Evolutionary conservation across 2,113 vertebrate genomes (phyloP), one percentile per base, ranked within the genome.

Genomic region (Elaphurus davidianus): DNA sequence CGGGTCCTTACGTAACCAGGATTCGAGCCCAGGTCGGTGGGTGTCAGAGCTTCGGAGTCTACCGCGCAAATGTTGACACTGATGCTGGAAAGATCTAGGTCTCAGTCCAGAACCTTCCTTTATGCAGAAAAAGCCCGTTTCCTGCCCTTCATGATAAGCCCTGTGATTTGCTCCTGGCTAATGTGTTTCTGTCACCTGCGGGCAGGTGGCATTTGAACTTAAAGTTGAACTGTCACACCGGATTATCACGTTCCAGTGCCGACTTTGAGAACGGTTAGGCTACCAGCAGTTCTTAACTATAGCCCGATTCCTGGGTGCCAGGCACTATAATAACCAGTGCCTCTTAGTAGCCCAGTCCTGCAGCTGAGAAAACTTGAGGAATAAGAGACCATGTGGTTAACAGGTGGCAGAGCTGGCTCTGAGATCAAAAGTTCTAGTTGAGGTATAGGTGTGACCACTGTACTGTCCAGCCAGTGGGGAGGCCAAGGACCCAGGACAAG

Each of bases 31-130:
- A 19, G 60, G 55, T n/a, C 2, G 2, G 5, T 25, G n/a, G 14
- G 45, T 5, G 55, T 30, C 78, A 14, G 54, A 14, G 13, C 45
- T 50, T 74, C 21, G 1, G 36, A 2, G 5, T n/a, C 6, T 45
- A 27, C 13, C 2, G 0, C 0, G 5, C 47, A 28, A 3, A n/a
- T 40, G 47, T 30, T 54, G 67, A 47, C 36, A 21, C 5, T 13
- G 79, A 40, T 3, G 8, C 36, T 17, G 62, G 45, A 82, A 43
- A 87, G n/a, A 57, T 50, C 62, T 19, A 1, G 6, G 33, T 59
- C 85, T 91, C 74, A 60, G 52, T 50, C 60, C 45, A 50, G 78
- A 96, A 47, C 54, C 45, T 85, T 57, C 52, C 21, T 28, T 57
- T 52, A 28, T 4, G 33, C 67, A 64, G 45, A 74, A 94, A 62